phyloP scores from a whole-genome alignment of 2,797 vertebrate species.

The Buceros bicornis region DNA sequence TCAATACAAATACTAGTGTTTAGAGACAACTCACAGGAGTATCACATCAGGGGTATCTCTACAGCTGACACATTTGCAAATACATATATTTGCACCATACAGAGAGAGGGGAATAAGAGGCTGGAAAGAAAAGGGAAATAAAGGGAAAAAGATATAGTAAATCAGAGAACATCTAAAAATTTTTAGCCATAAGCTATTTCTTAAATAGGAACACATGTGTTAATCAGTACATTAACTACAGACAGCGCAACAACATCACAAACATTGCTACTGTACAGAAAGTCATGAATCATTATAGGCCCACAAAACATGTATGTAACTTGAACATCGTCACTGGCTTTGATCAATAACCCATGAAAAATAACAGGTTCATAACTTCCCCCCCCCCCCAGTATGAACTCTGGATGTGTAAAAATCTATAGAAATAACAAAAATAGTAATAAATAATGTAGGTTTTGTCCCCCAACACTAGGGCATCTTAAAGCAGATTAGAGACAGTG shows the following conservation, averaged over 20 bases:
- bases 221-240: conserved; percentile 62
- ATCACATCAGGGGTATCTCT: background rate
- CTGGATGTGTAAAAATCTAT: background rate
- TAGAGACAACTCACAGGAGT: background rate
- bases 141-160: background rate
- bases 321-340: background rate
- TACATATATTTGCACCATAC: background rate
- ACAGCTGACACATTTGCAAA: conserved; percentile 24
- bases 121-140: background rate
- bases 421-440: conserved; percentile 7
- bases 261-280: background rate
- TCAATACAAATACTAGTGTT: conserved; percentile 1
- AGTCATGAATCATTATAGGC: conserved; percentile 19
- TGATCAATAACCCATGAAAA: background rate
- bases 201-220: conserved; percentile 47
- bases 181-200: conserved; percentile 53
- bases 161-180: background rate
- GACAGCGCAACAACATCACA: background rate
- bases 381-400: background rate
- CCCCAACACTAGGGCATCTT: background rate
- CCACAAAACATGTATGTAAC: background rate
- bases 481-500: background rate
- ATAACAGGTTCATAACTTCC: background rate
- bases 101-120: background rate
- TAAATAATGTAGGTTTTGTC: background rate